Evolutionary conservation across 2,113 vertebrate genomes (phyloP), one percentile per base, ranked within the genome.

Genomic region (Elephantulus edwardii): DNA sequence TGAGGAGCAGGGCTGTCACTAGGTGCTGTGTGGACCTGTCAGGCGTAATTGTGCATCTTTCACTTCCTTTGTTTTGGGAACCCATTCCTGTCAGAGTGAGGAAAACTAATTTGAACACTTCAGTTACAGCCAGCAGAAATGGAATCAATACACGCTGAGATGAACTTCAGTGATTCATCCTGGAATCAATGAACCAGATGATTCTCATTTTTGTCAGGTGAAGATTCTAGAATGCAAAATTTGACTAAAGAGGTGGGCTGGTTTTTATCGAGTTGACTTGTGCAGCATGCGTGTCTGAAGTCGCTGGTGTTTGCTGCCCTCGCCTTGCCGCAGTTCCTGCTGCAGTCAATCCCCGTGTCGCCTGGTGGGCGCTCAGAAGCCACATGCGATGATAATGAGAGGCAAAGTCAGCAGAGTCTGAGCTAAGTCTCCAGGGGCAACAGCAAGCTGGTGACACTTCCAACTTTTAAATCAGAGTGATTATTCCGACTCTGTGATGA

Each of bases 81-180:
- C 66, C 56, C 77, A 79, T 75, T 95, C 82, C 91, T 94, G 94
- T 95, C 94, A 95, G 84, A 92, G 52, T 33, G 64, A 79, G 86
- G 88, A 94, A 92, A 93, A 93, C 91, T 92, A 88, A 93, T 96
- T 94, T 88, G 90, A 95, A 91, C 82, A 93, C 92, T 92, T 91
- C 88, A 93, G 83, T 90, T 91, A 94, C 88, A 91, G 90, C 85
- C 80, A 84, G 90, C 80, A 82, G 93, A 93, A 95, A 91, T 94
- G 79, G 93, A 89, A 96, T 94, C 91, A 89, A 95, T 96, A 94
- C 62, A 83, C 79, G 93, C 79, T 91, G 94, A 95, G 95, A 95
- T 93, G 88, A 96, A 94, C 93, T 93, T 93, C 88, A 88, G 90
- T 89, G 94, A 96, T 93, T 94, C 95, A 94, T 96, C 83, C 91